Evolutionary conservation across 1,140 invertebrate species (phyloP).

Genomic region (Drosophila nasuta): DNA sequence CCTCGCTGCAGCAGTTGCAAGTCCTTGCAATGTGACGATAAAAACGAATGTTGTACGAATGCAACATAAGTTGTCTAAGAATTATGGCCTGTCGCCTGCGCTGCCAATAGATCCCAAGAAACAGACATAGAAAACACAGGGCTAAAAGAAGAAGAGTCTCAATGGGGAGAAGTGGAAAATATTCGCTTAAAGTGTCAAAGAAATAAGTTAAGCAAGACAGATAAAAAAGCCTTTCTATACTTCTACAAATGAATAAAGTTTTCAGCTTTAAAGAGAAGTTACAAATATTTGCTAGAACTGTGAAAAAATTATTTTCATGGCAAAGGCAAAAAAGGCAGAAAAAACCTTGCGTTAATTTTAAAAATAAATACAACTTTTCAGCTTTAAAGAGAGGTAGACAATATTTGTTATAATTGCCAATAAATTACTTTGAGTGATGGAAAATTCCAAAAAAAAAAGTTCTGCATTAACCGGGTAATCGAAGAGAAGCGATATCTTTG

Average conservation of each 20-base stretch:
- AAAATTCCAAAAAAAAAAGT: neutral
- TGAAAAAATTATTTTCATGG: too few relatives aligned
- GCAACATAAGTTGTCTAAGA: slow-evolving; percentile 39
- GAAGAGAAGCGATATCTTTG: too few relatives aligned
- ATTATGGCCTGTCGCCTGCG: slow-evolving; percentile 40
- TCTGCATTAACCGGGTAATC: neutral
- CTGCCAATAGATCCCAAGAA: slow-evolving; percentile 12
- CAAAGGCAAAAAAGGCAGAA: too few relatives aligned
- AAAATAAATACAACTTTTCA: too few relatives aligned
- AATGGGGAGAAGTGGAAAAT: too few relatives aligned
- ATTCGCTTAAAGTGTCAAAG: neutral
- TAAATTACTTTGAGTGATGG: neutral
- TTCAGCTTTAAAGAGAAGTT: too few relatives aligned
- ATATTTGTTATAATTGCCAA: neutral
- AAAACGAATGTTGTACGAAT: slow-evolving; percentile 29
- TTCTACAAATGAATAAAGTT: too few relatives aligned
- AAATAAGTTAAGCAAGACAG: neutral
- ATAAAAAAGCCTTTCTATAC: too few relatives aligned
- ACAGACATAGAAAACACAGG: slow-evolving; percentile 1
- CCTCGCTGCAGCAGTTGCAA: neutral
- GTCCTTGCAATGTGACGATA: slow-evolving; percentile 33
- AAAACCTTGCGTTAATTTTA: too few relatives aligned
- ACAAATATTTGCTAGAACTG: too few relatives aligned
- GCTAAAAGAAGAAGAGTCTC: neutral
- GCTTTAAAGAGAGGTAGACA: neutral